Evolutionary conservation across 2,888 invertebrate genomes (phyloP), one percentile per base, ranked within the genome.

Genomic region (Ophioninae sp.): DNA sequence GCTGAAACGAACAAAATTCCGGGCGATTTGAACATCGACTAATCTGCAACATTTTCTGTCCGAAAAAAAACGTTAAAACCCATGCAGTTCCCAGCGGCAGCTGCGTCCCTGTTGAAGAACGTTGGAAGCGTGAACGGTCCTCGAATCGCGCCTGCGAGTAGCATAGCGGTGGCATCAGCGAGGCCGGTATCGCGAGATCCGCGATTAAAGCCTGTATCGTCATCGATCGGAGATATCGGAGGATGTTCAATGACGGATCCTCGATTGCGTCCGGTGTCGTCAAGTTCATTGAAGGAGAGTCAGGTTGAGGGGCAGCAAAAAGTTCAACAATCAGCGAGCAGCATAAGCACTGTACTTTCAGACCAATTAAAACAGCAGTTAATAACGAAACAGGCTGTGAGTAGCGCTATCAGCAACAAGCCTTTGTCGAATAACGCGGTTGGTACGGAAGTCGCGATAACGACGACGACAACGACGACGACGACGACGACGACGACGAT

Each of bases 141-240:
- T 59, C 94, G 94, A 87, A 95, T 95, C 77, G 93, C 94, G 85
- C 95, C 95, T 5, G 94, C 94, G 6, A 94, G 93, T 89, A 92
- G 94, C 59, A 93, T 93, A 41, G 90, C 94, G 85, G 90, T 94
- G 0, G 94, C 95, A 90, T 84, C 94, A 91, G 83, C 92, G 92
- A 88, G 93, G 88, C 85, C 93, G 91, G 59, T 94, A 70, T 92
- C 92, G 10, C 91, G 93, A 2, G 93, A 93, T 87, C 93, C 93
- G 44, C 89, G 93, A 64, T 77, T 93, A 77, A 93, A 93, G 76
- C 76, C 84, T 69, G 62, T 84, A 50, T 64, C 30, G 30, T 30
- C 87, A 21, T 70, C 65, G 77, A 79, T 74, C 57, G 62, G 93
- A 89, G 87, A 85, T 8, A 80, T 61, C 56, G 70, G 67, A 92